A percentile compares a stretch with the other conserved stretches of the same genome.
Conservation (phyloP, 2,888 invertebrate species). For the Callyntrura guangdongensis region DNA sequence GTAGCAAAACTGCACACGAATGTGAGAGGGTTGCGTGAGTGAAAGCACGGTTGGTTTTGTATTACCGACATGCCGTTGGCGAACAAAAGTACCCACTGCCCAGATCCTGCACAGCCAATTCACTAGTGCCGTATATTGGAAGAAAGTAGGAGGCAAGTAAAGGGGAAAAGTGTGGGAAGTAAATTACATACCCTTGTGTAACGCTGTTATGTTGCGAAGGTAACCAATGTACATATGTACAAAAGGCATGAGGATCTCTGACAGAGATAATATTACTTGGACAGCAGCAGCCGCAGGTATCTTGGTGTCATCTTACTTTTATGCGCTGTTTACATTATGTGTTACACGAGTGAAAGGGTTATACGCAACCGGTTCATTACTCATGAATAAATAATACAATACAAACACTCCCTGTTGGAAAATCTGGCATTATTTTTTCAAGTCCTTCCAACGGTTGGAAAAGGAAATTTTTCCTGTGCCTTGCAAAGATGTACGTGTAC, state of each 20-base stretch:
- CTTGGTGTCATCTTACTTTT: neutral
- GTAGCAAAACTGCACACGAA: neutral
- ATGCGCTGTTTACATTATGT: conserved; percentile 25
- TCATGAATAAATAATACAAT: conserved; percentile 48
- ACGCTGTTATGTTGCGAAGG: neutral
- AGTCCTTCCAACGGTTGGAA: too few relatives aligned
- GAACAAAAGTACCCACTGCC: neutral
- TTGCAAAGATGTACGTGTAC: neutral
- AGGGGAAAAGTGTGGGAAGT: conserved; percentile 12
- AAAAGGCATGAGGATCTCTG: neutral
- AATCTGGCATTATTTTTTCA: conserved; percentile 19
- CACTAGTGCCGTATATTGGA: neutral
- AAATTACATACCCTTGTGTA: conserved; percentile 34
- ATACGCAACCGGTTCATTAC: conserved; percentile 49
- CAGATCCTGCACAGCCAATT: neutral
- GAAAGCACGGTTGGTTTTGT: conserved; percentile 7
- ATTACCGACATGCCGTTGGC: neutral
- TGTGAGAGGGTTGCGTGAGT: neutral
- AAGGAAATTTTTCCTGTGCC: neutral
- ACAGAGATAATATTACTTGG: conserved; percentile 16
- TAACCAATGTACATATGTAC: neutral
- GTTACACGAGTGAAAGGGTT: conserved; percentile 23
- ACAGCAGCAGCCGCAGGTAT: conserved; percentile 2
- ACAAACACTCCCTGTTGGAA: conserved; percentile 29
- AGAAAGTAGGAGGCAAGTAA: conserved; percentile 23